phyloP scores from a whole-genome alignment of 2,797 vertebrate species.

The Taeniopygia guttata region DNA sequence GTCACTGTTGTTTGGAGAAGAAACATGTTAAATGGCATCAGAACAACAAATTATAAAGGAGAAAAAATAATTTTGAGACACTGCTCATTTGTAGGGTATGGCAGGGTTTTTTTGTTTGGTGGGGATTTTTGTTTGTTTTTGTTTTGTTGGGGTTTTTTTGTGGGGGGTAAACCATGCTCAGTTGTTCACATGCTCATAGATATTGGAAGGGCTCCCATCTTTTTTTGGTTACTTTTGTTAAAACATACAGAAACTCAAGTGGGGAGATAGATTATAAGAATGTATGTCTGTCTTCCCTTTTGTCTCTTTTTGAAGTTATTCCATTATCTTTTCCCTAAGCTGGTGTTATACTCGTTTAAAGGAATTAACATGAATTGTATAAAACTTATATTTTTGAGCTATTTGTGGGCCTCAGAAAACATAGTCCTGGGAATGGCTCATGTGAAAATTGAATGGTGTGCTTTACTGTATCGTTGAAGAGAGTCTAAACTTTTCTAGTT shows the following conservation, averaged over 20 bases:
- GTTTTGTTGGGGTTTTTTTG: not conserved
- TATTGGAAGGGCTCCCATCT: fast-evolving
- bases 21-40: not conserved
- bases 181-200: not conserved
- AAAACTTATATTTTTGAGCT: not conserved
- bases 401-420: not conserved
- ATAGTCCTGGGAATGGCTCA: not conserved
- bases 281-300: not conserved
- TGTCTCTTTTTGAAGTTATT: not conserved
- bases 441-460: not conserved
- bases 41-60: not conserved
- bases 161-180: not conserved
- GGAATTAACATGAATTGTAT: not conserved
- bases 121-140: not conserved
- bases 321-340: not conserved
- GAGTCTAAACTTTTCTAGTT: not conserved
- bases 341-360: not conserved
- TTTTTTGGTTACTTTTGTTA: not conserved
- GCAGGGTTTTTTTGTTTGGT: not conserved
- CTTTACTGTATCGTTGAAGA: not conserved
- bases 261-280: not conserved
- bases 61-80: not conserved
- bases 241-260: not conserved
- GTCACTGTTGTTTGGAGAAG: not conserved
- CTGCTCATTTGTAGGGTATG: not conserved